These are phyloP conservation scores for Punctoribates punctum DNA, from an alignment of 2,888 invertebrate species.

Conservation along the genomic window DNA sequence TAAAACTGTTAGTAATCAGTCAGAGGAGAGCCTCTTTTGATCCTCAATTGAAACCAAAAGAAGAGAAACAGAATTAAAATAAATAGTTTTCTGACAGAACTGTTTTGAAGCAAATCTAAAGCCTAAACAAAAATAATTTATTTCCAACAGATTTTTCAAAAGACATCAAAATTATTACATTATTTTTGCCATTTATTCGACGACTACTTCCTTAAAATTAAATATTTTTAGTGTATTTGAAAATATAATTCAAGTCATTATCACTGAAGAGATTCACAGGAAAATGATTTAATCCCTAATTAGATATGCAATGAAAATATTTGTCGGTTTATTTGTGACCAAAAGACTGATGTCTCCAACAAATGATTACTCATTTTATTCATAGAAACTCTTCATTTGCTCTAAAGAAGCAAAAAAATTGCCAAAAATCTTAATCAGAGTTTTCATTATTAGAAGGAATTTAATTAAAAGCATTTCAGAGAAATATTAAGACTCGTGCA, in stretches of 20 bases:
- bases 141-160: not conserved
- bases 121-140: slow-evolving; percentile 1
- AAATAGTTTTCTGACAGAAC: not conserved
- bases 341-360: too few relatives aligned
- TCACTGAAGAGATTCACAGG: too few relatives aligned
- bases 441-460: too few relatives aligned
- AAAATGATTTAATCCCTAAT: too few relatives aligned
- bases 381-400: not conserved
- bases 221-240: not conserved
- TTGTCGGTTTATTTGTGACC: too few relatives aligned
- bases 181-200: not conserved
- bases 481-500: too few relatives aligned
- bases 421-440: not conserved
- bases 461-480: too few relatives aligned
- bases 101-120: not conserved
- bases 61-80: not conserved
- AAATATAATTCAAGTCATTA: not conserved
- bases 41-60: not conserved
- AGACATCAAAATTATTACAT: not conserved
- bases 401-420: not conserved
- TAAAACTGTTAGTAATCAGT: too few relatives aligned
- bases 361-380: too few relatives aligned
- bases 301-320: too few relatives aligned
- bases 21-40: not conserved
- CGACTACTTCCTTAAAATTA: not conserved